A percentile compares a stretch with the other conserved stretches of the same genome.
Evolutionary conservation across 2,888 invertebrate species (phyloP).

Genomic region (Megamerina dolium): DNA sequence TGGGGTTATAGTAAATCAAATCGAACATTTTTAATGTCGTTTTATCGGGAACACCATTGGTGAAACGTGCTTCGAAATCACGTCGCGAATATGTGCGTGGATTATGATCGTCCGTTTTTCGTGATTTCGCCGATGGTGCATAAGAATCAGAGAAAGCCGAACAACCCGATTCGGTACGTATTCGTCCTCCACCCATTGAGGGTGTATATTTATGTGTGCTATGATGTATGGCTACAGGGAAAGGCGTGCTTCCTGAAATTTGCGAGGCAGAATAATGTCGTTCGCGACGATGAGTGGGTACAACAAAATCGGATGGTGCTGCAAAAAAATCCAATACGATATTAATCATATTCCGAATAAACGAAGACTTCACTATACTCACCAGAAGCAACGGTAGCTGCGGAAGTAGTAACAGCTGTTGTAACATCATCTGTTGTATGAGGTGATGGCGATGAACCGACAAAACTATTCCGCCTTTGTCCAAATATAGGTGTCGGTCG

Average conservation of each 20-base stretch:
- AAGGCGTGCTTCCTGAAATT: slow-evolving; percentile 22
- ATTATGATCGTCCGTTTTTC: slow-evolving; percentile 52
- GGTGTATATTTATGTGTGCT: slow-evolving; percentile 33
- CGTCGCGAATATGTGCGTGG: slow-evolving; percentile 43
- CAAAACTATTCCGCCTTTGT: slow-evolving; percentile 60
- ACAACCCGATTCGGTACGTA: slow-evolving; percentile 47
- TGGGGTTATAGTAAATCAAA: slow-evolving; percentile 85
- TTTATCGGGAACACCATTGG: slow-evolving; percentile 54
- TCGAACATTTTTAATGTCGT: slow-evolving; percentile 82
- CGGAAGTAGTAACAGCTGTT: background rate
- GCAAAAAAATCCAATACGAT: too few relatives aligned
- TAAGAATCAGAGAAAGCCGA: slow-evolving; percentile 42
- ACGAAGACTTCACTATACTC: too few relatives aligned
- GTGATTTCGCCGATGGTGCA: slow-evolving; percentile 25
- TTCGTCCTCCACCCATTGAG: slow-evolving; percentile 35
- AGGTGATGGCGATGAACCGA: slow-evolving; percentile 50
- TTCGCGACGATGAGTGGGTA: slow-evolving; percentile 32
- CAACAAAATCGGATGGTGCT: slow-evolving; percentile 21
- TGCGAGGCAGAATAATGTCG: slow-evolving; percentile 36
- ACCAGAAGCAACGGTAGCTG: too few relatives aligned
- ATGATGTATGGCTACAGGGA: slow-evolving; percentile 15
- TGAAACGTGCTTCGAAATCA: slow-evolving; percentile 39
- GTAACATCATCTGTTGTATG: slow-evolving; percentile 22
- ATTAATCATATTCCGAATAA: too few relatives aligned
- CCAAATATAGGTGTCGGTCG: slow-evolving; percentile 63